Conservation (phyloP, 2,888 invertebrate species). For the Cephus nigrinus region DNA sequence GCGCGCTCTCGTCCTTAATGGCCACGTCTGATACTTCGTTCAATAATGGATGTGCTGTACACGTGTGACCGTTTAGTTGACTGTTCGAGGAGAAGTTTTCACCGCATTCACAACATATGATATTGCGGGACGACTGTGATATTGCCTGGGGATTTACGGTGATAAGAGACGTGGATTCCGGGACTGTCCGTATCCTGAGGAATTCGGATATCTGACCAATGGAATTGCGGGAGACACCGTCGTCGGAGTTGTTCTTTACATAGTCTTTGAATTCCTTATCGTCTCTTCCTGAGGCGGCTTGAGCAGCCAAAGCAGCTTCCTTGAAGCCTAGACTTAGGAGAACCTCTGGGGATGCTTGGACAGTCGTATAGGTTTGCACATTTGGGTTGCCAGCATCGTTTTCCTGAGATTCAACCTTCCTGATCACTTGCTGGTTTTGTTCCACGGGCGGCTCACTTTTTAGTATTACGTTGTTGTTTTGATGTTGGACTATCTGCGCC, state of each 20-base stretch:
- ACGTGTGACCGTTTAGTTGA: slow-evolving; percentile 55
- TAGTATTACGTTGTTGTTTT: slow-evolving; percentile 56
- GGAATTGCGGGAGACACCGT: slow-evolving; percentile 54
- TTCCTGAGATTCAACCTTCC: slow-evolving; percentile 53
- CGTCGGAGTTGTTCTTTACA: slow-evolving; percentile 50
- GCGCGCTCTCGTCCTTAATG: slow-evolving; percentile 32
- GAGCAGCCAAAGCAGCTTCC: slow-evolving; percentile 46
- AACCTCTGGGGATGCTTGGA: slow-evolving; percentile 58
- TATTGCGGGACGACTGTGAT: slow-evolving; percentile 46
- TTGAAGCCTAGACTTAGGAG: slow-evolving; percentile 60
- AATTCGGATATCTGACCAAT: slow-evolving; percentile 64
- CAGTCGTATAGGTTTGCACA: slow-evolving; percentile 55
- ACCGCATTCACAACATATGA: slow-evolving; percentile 61
- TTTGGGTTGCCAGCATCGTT: slow-evolving; percentile 48
- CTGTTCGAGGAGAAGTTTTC: slow-evolving; percentile 55
- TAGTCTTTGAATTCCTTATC: slow-evolving; percentile 60
- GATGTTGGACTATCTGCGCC: slow-evolving; percentile 41
- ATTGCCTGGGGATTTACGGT: slow-evolving; percentile 60
- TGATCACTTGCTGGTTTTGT: slow-evolving; percentile 50
- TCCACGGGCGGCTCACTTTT: slow-evolving; percentile 49
- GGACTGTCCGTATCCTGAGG: slow-evolving; percentile 55
- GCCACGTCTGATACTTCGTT: slow-evolving; percentile 45
- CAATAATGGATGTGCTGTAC: slow-evolving; percentile 39
- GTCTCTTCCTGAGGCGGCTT: slow-evolving; percentile 45
- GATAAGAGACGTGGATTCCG: slow-evolving; percentile 53